phyloP scores from a whole-genome alignment of 2,888 invertebrate genomes.

The Cinara cedri region DNA sequence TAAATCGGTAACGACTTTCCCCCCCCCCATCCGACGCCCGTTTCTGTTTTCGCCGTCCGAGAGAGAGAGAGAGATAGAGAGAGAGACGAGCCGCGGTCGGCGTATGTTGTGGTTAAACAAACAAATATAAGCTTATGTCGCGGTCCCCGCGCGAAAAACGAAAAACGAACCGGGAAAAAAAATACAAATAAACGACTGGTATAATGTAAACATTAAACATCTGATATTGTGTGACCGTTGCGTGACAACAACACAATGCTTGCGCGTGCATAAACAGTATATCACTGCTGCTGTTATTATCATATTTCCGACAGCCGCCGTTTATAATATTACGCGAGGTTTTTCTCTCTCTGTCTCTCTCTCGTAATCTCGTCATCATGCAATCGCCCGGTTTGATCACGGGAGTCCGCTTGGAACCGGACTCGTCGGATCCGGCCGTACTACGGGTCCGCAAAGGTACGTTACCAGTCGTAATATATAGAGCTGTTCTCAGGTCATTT shows the following conservation, averaged over 20 bases:
- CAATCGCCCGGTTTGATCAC: not conserved
- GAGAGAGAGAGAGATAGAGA: not conserved
- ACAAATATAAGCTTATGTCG: slow-evolving; percentile 42
- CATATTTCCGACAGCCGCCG: not conserved
- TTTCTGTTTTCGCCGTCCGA: not conserved
- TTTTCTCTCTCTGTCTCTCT: not conserved
- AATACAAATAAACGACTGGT: slow-evolving; percentile 17
- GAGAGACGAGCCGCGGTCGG: slow-evolving; percentile 1
- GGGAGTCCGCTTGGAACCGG: not conserved
- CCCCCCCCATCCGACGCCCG: not conserved
- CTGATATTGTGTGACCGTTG: slow-evolving; percentile 3
- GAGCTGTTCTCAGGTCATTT: too few relatives aligned
- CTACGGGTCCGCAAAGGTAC: slow-evolving; percentile 5
- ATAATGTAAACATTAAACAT: slow-evolving; percentile 55
- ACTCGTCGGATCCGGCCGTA: not conserved
- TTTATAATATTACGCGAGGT: not conserved
- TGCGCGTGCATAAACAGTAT: not conserved
- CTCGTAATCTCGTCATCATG: not conserved
- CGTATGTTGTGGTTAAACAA: slow-evolving; percentile 57
- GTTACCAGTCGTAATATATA: too few relatives aligned
- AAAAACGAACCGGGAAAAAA: not conserved
- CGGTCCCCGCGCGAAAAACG: not conserved
- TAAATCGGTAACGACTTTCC: slow-evolving; percentile 55
- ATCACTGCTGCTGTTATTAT: not conserved
- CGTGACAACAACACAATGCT: not conserved